Conservation (phyloP, 1,140 invertebrate species). For the Laodelphax striatellus region DNA sequence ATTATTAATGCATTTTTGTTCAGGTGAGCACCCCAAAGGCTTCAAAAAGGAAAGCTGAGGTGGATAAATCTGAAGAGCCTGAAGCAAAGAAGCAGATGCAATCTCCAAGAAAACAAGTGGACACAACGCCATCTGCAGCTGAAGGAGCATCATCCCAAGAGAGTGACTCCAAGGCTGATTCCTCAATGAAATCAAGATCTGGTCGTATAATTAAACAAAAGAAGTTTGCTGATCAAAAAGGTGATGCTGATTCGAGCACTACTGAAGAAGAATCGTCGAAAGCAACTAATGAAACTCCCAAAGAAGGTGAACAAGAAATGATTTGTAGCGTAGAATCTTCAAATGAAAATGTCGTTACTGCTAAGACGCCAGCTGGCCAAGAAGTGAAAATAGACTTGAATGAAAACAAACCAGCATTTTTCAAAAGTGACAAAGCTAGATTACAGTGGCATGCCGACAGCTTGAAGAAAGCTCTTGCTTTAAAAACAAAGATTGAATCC, state of each 20-base stretch:
- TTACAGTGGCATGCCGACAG: slow-evolving; percentile 46
- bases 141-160: slow-evolving; percentile 8
- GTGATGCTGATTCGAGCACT: slow-evolving; percentile 5
- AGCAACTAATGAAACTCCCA: slow-evolving; percentile 6
- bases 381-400: slow-evolving; percentile 26
- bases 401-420: slow-evolving; percentile 34
- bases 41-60: slow-evolving; percentile 2
- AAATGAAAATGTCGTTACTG: slow-evolving; percentile 5
- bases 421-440: slow-evolving; percentile 37
- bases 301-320: not conserved
- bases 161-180: not conserved
- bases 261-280: slow-evolving; percentile 7
- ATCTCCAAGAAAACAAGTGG: not conserved
- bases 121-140: not conserved
- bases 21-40: not conserved
- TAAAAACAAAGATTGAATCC: slow-evolving; percentile 45
- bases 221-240: slow-evolving; percentile 24
- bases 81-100: not conserved
- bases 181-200: slow-evolving; percentile 53
- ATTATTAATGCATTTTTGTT: too few species aligned
- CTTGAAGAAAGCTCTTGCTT: slow-evolving; percentile 40
- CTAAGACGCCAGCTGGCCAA: slow-evolving; percentile 9
- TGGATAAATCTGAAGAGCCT: not conserved
- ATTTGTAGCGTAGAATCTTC: slow-evolving; percentile 1
- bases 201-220: slow-evolving; percentile 64